These are phyloP conservation scores for Drosophila athabasca DNA, from an alignment of 1,140 invertebrate genomes.

Conservation along the genomic window DNA sequence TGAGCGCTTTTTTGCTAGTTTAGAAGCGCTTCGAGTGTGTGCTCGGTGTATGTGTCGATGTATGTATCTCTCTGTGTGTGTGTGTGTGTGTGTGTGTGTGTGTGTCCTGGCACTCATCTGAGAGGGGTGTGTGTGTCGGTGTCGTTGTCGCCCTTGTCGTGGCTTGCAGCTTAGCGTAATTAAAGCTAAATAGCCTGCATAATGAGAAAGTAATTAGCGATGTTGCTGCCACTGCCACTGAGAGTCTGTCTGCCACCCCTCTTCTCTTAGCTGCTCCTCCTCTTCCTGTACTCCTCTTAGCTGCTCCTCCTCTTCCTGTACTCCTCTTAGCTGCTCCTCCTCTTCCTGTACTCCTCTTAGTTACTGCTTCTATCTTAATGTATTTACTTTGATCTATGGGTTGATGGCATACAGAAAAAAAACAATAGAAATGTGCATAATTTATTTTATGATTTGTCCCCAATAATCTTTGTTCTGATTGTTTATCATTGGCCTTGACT, in stretches of 20 bases:
- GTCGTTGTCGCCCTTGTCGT: constrained; percentile 61
- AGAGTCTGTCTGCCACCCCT: constrained; percentile 21
- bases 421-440: constrained; percentile 5
- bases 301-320: background rate
- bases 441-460: constrained; percentile 5
- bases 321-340: no score
- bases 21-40: constrained; percentile 49
- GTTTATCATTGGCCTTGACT: constrained; percentile 3
- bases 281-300: background rate
- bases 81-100: constrained; percentile 4
- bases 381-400: constrained; percentile 35
- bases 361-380: constrained; percentile 10
- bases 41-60: constrained; percentile 12
- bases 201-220: constrained; percentile 82
- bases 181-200: constrained; percentile 83
- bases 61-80: constrained; percentile 11
- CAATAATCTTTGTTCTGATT: constrained; percentile 8
- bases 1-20: constrained; percentile 57
- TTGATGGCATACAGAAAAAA: constrained; percentile 14
- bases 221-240: constrained; percentile 58
- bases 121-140: constrained; percentile 21
- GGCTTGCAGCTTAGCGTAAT: constrained; percentile 75
- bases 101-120: constrained; percentile 6
- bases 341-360: no score
- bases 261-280: background rate